A percentile compares a stretch with the other conserved stretches of the same genome.
Evolutionary conservation across 2,113 vertebrate genomes (phyloP).

Genomic region (Scatophagus argus): DNA sequence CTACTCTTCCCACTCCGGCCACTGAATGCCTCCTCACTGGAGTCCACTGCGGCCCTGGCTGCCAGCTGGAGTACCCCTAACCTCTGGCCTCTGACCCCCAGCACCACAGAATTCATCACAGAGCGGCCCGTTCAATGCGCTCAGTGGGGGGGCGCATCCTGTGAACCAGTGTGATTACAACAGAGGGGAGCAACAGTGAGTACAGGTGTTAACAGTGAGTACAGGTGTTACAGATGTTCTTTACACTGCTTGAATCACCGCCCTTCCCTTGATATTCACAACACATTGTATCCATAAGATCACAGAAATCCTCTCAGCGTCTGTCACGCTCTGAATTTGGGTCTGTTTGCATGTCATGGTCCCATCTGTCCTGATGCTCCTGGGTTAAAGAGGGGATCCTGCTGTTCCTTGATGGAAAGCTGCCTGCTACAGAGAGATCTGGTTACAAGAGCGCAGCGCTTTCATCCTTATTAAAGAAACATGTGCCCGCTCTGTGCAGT

Average conservation of each 20-base stretch:
- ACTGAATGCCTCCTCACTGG: slow-evolving; percentile 81
- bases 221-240: slow-evolving; percentile 68
- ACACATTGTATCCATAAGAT: neutral
- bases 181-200: slow-evolving; percentile 9
- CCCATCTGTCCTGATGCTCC: slow-evolving; percentile 81
- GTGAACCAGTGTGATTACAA: slow-evolving; percentile 20
- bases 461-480: slow-evolving; percentile 89
- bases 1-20: slow-evolving; percentile 51
- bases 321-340: slow-evolving; percentile 35
- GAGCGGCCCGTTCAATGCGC: slow-evolving; percentile 46
- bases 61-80: slow-evolving; percentile 85
- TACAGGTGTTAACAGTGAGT: slow-evolving; percentile 52
- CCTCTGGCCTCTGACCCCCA: slow-evolving; percentile 75
- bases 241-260: neutral
- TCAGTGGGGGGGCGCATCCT: slow-evolving; percentile 57
- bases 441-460: slow-evolving; percentile 81
- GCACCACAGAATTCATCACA: slow-evolving; percentile 68
- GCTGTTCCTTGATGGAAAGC: slow-evolving; percentile 84
- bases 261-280: neutral
- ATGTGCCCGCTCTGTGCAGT: slow-evolving; percentile 74
- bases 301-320: slow-evolving; percentile 7
- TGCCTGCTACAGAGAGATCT: slow-evolving; percentile 83
- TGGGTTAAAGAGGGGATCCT: slow-evolving; percentile 81
- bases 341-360: slow-evolving; percentile 78
- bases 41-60: slow-evolving; percentile 77